These are phyloP conservation scores for Lichenostomus cassidix DNA, from an alignment of 2,113 vertebrate genomes.

Conservation along the genomic window DNA sequence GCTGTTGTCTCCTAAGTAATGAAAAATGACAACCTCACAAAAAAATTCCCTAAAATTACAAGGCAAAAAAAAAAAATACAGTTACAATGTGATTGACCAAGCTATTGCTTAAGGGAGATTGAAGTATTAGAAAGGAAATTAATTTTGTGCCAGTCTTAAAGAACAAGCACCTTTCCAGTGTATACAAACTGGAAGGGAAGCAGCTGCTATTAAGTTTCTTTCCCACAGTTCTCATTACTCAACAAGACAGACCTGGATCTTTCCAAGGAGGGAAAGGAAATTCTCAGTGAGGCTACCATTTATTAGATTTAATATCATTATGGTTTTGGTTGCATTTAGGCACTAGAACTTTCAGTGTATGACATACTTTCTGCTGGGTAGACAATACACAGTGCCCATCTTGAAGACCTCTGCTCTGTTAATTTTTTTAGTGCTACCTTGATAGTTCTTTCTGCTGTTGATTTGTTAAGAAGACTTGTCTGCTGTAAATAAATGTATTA, in stretches of 20 bases:
- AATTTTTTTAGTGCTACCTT: neutral
- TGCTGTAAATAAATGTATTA: neutral
- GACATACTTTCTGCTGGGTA: neutral
- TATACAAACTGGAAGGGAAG: neutral
- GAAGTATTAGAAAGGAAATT: neutral
- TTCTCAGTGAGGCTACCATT: neutral
- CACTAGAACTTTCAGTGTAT: neutral
- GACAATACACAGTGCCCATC: neutral
- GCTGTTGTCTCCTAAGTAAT: neutral
- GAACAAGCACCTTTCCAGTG: neutral
- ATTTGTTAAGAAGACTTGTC: neutral
- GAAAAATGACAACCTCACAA: neutral
- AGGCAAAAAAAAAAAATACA: neutral
- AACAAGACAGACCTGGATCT: neutral
- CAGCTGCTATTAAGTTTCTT: neutral
- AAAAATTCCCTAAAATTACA: neutral
- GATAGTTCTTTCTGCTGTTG: neutral
- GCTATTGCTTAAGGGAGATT: neutral
- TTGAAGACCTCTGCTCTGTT: neutral
- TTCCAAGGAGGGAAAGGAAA: neutral
- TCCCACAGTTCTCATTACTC: neutral
- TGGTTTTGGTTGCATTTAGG: neutral
- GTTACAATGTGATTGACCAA: neutral
- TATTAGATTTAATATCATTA: neutral
- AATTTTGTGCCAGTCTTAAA: conserved; percentile 3